phyloP scores from a whole-genome alignment of 2,113 vertebrate genomes.

The Sylvietta virens region DNA sequence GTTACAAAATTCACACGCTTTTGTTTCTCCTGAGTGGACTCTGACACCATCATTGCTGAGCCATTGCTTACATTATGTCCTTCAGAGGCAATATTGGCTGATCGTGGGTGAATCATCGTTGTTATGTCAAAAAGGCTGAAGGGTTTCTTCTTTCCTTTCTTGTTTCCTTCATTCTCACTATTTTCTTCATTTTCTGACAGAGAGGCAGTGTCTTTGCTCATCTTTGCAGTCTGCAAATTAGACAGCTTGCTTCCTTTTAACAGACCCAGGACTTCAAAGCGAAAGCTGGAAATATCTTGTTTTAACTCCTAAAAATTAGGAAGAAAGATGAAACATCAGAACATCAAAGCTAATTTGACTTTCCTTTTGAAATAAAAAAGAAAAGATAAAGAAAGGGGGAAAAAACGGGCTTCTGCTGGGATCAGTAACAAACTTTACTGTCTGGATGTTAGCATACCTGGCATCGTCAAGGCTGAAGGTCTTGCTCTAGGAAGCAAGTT shows the following conservation, averaged over 20 bases:
- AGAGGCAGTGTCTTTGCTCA: constrained; percentile 59
- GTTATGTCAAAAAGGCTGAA: constrained; percentile 77
- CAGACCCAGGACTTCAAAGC: constrained; percentile 93
- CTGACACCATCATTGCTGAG: constrained; percentile 64
- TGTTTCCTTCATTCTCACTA: constrained; percentile 68
- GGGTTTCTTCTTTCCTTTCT: constrained; percentile 70
- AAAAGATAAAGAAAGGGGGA: background rate
- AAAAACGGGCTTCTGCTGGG: background rate
- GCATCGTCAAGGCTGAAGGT: background rate
- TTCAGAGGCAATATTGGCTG: constrained; percentile 64
- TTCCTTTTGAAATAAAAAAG: background rate
- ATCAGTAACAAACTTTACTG: background rate
- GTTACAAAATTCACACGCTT: constrained; percentile 73
- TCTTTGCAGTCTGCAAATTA: constrained; percentile 54
- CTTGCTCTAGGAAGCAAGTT: background rate
- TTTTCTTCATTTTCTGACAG: constrained; percentile 77
- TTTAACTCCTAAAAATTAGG: constrained; percentile 85
- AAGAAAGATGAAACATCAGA: background rate
- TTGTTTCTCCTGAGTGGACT: constrained; percentile 69
- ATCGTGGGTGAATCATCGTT: constrained; percentile 69
- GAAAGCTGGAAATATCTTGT: constrained; percentile 98
- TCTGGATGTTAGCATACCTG: background rate
- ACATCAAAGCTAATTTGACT: background rate
- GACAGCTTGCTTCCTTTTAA: constrained; percentile 78
- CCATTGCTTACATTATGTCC: constrained; percentile 73